Conservation (phyloP, 2,113 vertebrate genomes). For the Microtus pennsylvanicus region DNA sequence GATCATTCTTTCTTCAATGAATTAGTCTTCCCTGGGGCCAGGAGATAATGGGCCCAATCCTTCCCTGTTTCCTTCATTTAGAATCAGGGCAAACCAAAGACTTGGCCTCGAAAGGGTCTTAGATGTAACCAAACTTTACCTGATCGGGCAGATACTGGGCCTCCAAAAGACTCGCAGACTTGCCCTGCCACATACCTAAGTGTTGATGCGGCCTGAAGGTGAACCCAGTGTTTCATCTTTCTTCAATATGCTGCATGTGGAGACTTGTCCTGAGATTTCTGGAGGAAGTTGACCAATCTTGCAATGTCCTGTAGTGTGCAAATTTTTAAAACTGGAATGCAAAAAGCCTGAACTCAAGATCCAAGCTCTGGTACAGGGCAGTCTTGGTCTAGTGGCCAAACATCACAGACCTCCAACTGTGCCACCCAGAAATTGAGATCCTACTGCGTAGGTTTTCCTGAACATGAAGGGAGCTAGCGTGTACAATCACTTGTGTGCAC, state of each 20-base stretch:
- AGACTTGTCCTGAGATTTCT: background rate
- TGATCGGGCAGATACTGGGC: background rate
- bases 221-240: background rate
- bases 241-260: background rate
- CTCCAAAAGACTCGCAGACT: background rate
- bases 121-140: background rate
- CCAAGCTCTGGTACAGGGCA: background rate
- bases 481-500: accelerated
- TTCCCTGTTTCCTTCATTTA: background rate
- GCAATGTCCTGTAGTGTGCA: background rate
- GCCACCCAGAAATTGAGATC: background rate
- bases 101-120: background rate
- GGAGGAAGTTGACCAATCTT: background rate
- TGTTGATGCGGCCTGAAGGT: background rate
- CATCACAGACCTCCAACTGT: background rate
- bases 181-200: background rate
- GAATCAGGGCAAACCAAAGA: background rate
- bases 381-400: background rate
- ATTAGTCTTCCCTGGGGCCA: background rate
- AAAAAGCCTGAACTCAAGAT: background rate
- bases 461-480: background rate
- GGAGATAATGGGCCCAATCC: background rate
- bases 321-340: background rate
- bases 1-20: background rate
- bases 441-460: background rate